phyloP scores from a whole-genome alignment of 2,888 invertebrate genomes.

The Laothoe populi region DNA sequence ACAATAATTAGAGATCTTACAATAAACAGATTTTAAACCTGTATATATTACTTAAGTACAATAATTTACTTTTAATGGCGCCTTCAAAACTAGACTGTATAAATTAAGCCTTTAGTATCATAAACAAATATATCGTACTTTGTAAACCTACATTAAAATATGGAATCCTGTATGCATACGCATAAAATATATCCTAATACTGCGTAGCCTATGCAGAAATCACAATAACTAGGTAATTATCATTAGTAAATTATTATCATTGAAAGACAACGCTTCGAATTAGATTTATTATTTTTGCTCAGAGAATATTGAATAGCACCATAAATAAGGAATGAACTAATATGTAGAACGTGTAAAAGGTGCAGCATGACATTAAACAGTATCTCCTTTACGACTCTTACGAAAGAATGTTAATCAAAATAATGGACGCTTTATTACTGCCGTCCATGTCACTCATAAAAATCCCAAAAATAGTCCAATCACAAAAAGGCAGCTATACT shows the following conservation, averaged over 20 bases:
- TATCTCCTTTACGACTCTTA: slow-evolving; percentile 32
- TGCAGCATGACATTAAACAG: slow-evolving; percentile 23
- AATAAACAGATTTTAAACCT: background rate
- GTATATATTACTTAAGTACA: background rate
- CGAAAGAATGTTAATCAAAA: slow-evolving; percentile 50
- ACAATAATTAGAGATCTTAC: background rate
- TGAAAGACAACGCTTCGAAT: too few relatives aligned
- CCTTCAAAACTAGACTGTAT: too few relatives aligned
- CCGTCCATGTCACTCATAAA: slow-evolving; percentile 50
- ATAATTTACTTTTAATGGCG: too few relatives aligned
- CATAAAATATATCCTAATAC: too few relatives aligned
- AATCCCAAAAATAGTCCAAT: slow-evolving; percentile 52
- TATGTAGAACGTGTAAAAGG: background rate
- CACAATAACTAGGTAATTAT: too few relatives aligned
- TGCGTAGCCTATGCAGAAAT: too few relatives aligned
- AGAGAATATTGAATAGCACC: background rate
- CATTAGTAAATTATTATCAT: too few relatives aligned
- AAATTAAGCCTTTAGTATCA: too few relatives aligned
- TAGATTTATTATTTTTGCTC: too few relatives aligned
- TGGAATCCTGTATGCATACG: too few relatives aligned
- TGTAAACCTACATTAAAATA: too few relatives aligned
- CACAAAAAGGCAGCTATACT: slow-evolving; percentile 46
- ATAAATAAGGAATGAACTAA: background rate
- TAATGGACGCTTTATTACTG: slow-evolving; percentile 50
- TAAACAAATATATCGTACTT: too few relatives aligned